Conservation (phyloP, 2,113 vertebrate genomes). For the Spea multiplicata region DNA sequence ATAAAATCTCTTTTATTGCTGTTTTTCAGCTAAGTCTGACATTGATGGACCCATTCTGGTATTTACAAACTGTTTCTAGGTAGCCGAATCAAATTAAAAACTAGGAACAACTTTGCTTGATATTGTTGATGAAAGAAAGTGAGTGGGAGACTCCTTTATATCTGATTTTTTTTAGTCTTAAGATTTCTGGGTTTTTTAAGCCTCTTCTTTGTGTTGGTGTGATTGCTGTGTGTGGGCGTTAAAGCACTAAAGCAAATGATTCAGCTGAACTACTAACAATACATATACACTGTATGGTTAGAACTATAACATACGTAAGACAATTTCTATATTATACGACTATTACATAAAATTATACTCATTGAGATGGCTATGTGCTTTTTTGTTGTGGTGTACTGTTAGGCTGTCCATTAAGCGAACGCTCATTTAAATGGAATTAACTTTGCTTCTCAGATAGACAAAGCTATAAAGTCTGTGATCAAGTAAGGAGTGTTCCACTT, state of each 20-base stretch:
- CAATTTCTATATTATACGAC: not conserved
- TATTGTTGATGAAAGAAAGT: conserved; percentile 44
- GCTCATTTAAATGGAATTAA: no score
- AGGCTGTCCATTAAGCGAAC: no score
- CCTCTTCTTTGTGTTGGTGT: conserved; percentile 42
- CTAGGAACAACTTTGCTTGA: conserved; percentile 36
- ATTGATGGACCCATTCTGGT: conserved; percentile 45
- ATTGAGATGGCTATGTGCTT: no score
- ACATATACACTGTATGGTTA: not conserved
- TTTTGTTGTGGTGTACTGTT: no score
- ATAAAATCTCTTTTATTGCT: conserved; percentile 39
- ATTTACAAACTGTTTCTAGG: conserved; percentile 46
- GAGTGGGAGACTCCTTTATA: conserved; percentile 44
- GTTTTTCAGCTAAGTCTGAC: conserved; percentile 42
- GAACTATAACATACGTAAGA: not conserved
- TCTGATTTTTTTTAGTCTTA: conserved; percentile 34
- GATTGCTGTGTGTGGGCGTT: conserved; percentile 44
- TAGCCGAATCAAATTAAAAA: conserved; percentile 40
- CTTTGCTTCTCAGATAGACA: no score
- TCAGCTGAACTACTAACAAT: conserved; percentile 11
- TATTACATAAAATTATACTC: not conserved
- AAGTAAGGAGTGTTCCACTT: no score
- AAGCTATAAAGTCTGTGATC: no score
- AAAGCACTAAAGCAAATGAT: conserved; percentile 13
- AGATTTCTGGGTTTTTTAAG: conserved; percentile 38